Percentiles rank a stretch among this genome's conserved stretches.
phyloP scores from a whole-genome alignment of 2,113 vertebrate genomes.

The Cephalopterus ornatus region DNA sequence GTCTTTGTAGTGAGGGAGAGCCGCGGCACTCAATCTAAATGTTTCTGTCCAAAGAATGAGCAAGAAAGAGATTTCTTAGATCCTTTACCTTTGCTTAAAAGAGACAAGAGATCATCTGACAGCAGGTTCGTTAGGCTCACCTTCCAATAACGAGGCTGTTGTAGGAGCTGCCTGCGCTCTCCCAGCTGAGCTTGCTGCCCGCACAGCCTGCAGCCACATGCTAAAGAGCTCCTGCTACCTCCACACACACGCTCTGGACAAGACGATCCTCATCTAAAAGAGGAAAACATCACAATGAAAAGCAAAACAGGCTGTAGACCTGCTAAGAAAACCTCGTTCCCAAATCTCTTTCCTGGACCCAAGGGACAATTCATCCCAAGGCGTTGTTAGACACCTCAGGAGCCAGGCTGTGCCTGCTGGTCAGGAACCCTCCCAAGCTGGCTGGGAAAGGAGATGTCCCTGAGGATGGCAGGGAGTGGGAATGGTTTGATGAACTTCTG shows the following conservation, averaged over 20 bases:
- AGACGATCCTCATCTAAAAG: background rate
- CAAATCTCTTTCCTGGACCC: background rate
- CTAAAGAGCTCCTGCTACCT: background rate
- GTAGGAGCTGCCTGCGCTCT: background rate
- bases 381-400: background rate
- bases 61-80: slow-evolving; percentile 11
- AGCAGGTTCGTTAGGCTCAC: background rate
- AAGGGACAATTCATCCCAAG: background rate
- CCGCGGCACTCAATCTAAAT: background rate
- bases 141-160: background rate
- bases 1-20: background rate
- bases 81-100: slow-evolving; percentile 24
- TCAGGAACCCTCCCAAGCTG: background rate
- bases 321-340: background rate
- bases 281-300: background rate
- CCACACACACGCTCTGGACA: background rate
- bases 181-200: background rate
- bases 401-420: background rate
- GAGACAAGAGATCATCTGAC: slow-evolving; percentile 1
- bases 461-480: background rate
- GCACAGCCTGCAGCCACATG: background rate
- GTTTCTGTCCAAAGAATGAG: background rate
- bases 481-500: background rate
- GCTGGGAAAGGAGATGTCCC: background rate
- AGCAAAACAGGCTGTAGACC: background rate